Conservation (phyloP, 2,113 vertebrate species). For the Chlorodrepanis virens region DNA sequence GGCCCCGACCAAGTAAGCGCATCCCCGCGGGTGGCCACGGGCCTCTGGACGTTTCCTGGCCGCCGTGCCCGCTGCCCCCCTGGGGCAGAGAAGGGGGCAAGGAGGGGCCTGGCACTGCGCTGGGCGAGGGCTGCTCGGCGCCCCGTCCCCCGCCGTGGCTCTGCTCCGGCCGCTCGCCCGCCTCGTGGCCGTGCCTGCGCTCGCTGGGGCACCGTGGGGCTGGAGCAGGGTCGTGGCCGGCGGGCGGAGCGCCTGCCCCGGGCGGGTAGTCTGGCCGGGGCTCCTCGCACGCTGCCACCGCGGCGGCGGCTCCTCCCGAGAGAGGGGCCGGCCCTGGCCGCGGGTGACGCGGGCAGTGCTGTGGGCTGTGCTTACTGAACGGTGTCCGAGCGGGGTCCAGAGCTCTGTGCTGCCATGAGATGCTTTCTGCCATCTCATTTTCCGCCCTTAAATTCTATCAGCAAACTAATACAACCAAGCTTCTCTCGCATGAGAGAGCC, state of each 20-base stretch:
- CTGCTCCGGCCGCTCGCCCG: neutral
- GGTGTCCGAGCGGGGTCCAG: too few relatives aligned
- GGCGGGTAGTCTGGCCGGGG: too few relatives aligned
- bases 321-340: neutral
- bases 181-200: neutral
- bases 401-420: fast-evolving
- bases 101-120: neutral
- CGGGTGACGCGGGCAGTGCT: fast-evolving
- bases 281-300: neutral
- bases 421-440: neutral
- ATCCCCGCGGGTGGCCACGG: neutral
- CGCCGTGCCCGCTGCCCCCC: neutral
- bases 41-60: neutral
- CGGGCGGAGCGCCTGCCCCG: too few relatives aligned
- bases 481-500: neutral
- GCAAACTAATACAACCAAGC: too few relatives aligned
- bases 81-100: neutral
- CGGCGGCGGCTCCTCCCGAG: neutral
- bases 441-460: neutral
- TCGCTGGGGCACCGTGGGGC: too few relatives aligned
- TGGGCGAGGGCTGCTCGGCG: neutral
- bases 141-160: neutral
- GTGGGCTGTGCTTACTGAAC: neutral
- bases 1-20: neutral
- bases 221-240: too few relatives aligned